Evolutionary conservation across 2,797 vertebrate genomes (phyloP).

Genomic region (Squalus acanthias): DNA sequence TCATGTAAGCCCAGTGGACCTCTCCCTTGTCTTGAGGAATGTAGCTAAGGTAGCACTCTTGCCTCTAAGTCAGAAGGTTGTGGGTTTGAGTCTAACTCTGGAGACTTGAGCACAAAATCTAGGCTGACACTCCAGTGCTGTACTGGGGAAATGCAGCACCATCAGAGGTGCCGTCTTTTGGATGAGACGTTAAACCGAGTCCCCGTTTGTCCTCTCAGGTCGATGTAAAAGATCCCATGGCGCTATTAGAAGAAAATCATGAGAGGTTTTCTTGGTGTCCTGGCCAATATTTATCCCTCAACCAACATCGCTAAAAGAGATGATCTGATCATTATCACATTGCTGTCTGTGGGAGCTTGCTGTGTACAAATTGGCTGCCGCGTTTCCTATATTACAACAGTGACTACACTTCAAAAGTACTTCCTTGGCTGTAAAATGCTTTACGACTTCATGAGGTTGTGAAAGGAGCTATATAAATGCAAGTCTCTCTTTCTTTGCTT

Average conservation of each 20-base stretch:
- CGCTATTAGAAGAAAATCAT: neutral
- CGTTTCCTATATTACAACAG: neutral
- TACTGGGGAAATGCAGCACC: neutral
- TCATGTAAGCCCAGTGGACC: neutral
- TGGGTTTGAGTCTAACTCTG: neutral
- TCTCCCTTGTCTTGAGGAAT: neutral
- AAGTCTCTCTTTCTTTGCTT: neutral
- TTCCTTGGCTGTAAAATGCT: neutral
- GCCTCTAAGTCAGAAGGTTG: neutral
- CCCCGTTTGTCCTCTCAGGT: no score
- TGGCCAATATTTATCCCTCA: neutral
- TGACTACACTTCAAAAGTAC: neutral
- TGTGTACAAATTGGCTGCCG: neutral
- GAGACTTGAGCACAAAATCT: neutral
- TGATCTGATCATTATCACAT: neutral
- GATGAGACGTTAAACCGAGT: neutral
- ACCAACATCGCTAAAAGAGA: neutral
- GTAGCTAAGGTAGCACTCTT: neutral
- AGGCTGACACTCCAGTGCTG: neutral
- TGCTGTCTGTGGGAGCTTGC: neutral
- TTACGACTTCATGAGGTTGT: neutral
- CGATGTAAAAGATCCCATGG: neutral
- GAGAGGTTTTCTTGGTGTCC: neutral
- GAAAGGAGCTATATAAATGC: neutral
- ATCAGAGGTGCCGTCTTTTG: neutral